A percentile compares a stretch with the other conserved stretches of the same genome.
phyloP scores from a whole-genome alignment of 2,797 vertebrate genomes.

The Gallinago stenura region DNA sequence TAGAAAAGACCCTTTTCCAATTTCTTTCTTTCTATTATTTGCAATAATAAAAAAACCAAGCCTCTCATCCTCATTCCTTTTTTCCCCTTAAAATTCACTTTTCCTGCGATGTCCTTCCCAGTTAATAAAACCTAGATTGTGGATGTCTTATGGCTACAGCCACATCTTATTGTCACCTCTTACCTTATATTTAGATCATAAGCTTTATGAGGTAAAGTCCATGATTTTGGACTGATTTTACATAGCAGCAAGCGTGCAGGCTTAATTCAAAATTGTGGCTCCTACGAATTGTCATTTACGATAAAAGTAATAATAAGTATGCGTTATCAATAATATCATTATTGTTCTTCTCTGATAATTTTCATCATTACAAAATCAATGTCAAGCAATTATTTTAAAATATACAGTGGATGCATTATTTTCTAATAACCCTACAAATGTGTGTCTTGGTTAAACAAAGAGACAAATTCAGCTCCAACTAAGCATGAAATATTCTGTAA shows the following conservation, averaged over 20 bases:
- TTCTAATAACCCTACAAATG: constrained; percentile 50
- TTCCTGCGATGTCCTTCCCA: not conserved
- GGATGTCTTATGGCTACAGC: not conserved
- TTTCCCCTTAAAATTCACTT: not conserved
- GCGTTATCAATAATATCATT: constrained; percentile 22
- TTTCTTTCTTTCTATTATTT: not conserved
- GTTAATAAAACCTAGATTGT: constrained; percentile 24
- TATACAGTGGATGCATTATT: not conserved
- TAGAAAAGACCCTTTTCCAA: not conserved
- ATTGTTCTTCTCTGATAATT: constrained; percentile 13
- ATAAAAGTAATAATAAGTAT: not conserved
- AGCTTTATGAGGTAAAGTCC: not conserved
- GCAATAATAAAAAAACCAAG: not conserved
- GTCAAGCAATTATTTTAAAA: constrained; percentile 51
- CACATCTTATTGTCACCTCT: not conserved
- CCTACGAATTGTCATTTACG: not conserved
- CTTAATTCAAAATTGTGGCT: not conserved
- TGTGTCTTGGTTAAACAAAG: constrained; percentile 52
- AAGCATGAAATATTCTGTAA: constrained; percentile 65
- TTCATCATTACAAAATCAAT: constrained; percentile 23
- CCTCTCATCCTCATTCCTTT: not conserved
- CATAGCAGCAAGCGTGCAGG: not conserved
- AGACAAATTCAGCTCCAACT: constrained; percentile 51
- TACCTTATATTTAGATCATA: not conserved
- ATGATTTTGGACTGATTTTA: not conserved